Base-by-base conservation (phyloP, 2,888 invertebrate species). In the Incurvaria masculella region DNA sequence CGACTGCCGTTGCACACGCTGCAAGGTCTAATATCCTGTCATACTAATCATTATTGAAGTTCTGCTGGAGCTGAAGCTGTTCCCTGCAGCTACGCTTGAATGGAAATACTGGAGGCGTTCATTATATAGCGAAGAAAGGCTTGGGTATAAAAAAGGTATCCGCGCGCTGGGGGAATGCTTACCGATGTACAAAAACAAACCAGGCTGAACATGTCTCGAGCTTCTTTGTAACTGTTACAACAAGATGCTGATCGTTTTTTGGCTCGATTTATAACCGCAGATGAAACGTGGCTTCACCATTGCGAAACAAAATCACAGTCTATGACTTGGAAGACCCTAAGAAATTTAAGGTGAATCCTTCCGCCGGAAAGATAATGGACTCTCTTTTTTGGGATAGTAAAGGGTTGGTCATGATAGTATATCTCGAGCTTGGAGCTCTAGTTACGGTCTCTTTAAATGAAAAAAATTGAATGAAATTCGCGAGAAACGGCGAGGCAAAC, bases 301-400 rank as follows among this genome's bases (percentile, higher is more conserved):
- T 50, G 49, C 10, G 49, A 52, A 51, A 52, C 44, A 1, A 50
- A 52, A 51, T 50, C 51, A 21, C 47, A 51, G 14, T 52, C 46
- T 2, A 53, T 53, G 51, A 48, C 52, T 8, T 53, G 48, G 44
- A 52, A 52, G 26, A 20, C 50, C 51, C 49, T 19, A 57, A 53
- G 49, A 52, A 53, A 47, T 56, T 55, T 46, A 53, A 52, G 42
- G 49, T 48, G n/a, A n/a, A n/a, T 26, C 43, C 46, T 8, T 51
- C 42, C 14, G 50, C 49, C 18, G 48, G 49, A n/a, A 52, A 51
- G 51, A 47, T 52, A 49, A 49, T 52, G 50, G 50, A 50, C 21
- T 50, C 47, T 18, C 48, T 51, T 49, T 53, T 53, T 38, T 50
- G 49, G 47, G 47, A 54, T n/a, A 43, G 33, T 33, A 19, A 47